Evolutionary conservation across 2,888 invertebrate genomes (phyloP), one percentile per base, ranked within the genome.

Genomic region (Troglohyphantes excavatus): DNA sequence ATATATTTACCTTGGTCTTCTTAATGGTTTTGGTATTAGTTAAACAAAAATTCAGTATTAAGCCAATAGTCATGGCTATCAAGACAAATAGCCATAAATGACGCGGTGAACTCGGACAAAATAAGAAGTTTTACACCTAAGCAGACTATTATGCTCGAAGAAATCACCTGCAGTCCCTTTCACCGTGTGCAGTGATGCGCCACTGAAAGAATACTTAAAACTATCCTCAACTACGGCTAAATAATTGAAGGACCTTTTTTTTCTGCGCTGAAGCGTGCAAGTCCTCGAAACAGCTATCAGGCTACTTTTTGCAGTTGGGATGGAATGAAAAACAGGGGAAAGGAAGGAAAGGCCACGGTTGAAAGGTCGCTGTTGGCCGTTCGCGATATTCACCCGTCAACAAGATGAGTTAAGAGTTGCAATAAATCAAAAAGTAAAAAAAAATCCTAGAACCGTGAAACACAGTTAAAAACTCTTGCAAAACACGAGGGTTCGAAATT

Each of bases 181-280:
- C 39, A 78, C 61, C 33, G 9, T 26, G 29, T 46, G 86, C 86
- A 79, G 46, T 73, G 72, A 87, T 72, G 79, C 87, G 65, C 79
- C 46, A n/a, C 79, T 27, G 46, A 65, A 81, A 21, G 76, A 87
- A 72, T 63, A 65, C 79, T 86, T 81, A 29, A 61, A 53, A 11
- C 43, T 43, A 29, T 46, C 59, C 61, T 23, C 39, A 29, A 72
- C 43, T 46, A 85, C 84, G 46, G 67, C 84, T 53, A 85, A 75
- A 76, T 82, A 61, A 78, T 65, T 43, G 68, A 78, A 33, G 63
- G 39, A 39, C 65, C 39, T 65, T 78, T 76, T 43, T 21, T 29
- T 33, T 19, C 63, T 78, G 39, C 78, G 61, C 33, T 78, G 63
- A 78, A 65, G 63, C 78, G 46, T 43, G 43, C 43, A 39, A 78